Percentiles rank a stretch among this genome's conserved stretches.
phyloP scores from a whole-genome alignment of 1,140 invertebrate species.

The Agrilus planipennis region DNA sequence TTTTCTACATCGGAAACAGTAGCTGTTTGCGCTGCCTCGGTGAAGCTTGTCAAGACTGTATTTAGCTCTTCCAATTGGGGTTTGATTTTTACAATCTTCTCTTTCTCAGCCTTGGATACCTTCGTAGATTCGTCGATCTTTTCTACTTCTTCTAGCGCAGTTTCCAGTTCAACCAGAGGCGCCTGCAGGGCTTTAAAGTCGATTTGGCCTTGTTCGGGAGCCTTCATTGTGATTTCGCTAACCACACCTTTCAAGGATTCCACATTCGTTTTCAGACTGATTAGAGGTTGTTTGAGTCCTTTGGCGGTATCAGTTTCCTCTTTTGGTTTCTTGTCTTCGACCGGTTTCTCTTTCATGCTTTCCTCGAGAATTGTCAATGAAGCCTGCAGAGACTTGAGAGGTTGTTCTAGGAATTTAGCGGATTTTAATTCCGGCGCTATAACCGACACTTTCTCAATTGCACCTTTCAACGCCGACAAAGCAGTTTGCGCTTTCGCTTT shows the following conservation, averaged over 20 bases:
- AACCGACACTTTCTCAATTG: background rate
- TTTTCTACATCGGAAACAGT: too few relatives aligned
- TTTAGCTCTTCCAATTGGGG: background rate
- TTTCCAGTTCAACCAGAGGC: too few relatives aligned
- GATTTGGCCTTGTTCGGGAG: too few relatives aligned
- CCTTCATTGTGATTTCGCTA: background rate
- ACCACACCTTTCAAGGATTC: background rate
- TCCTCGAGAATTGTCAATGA: slow-evolving; percentile 6
- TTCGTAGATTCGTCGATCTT: too few relatives aligned
- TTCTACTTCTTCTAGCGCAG: too few relatives aligned
- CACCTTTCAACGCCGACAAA: background rate
- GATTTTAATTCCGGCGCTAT: background rate
- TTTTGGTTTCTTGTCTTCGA: background rate
- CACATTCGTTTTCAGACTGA: background rate
- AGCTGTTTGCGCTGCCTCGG: too few relatives aligned
- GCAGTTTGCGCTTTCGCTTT: background rate
- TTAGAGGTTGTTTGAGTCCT: slow-evolving; percentile 8
- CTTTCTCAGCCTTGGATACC: too few relatives aligned
- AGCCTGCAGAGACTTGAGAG: slow-evolving; percentile 10
- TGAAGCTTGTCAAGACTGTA: background rate
- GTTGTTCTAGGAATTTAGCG: too few relatives aligned
- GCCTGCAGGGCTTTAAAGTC: too few relatives aligned
- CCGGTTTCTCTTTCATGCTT: background rate
- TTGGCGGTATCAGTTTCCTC: background rate
- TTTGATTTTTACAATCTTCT: background rate